Evolutionary conservation across 1,140 invertebrate genomes (phyloP), one percentile per base, ranked within the genome.

Genomic region (Parapsyche elsis): DNA sequence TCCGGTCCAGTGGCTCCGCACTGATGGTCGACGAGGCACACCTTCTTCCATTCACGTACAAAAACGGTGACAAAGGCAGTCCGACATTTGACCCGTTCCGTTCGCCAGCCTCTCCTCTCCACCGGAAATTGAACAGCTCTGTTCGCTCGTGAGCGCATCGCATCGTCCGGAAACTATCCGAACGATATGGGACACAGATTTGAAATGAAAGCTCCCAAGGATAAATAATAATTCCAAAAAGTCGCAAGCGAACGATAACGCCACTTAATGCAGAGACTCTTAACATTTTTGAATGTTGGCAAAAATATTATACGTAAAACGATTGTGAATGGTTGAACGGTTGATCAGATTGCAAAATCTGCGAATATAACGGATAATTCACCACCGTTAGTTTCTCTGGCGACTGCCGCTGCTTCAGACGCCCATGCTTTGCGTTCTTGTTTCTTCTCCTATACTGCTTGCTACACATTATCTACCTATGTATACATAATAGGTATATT

Each of bases 341-440:
- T 5, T n/a, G 38, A 74, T 44, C 30, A 46, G 71, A 74, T 44
- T 75, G n/a, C 24, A 23, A 67, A 75, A 75, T 49, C 45, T 26
- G 73, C 73, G 23, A 57, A 75, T 49, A 24, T 75, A 75, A 75
- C 73, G 73, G 73, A 75, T 73, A 73, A 73, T 73, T 73, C 71
- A 73, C 73, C 73, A 57, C 73, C 73, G 73, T 75, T 75, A 75
- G 12, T 61, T 61, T 53, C 21, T 24, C 14, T n/a, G n/a, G 24
- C 10, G 59, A 4, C 16, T 46, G 12, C 45, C 45, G 45, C n/a
- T 38, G 49, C 49, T 53, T 16, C 10, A 53, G 16, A 53, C 49
- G 49, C 49, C 49, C 49, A 53, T 53, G 16, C 49, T 53, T 12
- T 16, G 12, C 10, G 2, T 53, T 12, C 16, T 53, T 16, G 49